Evolutionary conservation across 2,113 vertebrate genomes (phyloP).

Genomic region (Serinus canaria): DNA sequence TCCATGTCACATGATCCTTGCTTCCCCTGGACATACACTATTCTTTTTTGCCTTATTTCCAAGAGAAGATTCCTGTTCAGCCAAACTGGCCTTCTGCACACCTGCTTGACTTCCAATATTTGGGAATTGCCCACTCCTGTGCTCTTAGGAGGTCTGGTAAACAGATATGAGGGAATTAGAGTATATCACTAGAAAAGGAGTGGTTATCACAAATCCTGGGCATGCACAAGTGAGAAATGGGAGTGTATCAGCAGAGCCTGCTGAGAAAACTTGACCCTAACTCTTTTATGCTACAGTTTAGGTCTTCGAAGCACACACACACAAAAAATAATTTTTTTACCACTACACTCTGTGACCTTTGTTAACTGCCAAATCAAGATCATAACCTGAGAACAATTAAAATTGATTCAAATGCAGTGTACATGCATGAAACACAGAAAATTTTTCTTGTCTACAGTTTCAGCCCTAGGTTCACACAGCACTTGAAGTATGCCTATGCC

Average conservation of each 20-base stretch:
- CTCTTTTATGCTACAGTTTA: background rate
- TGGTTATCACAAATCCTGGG: background rate
- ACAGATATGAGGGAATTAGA: background rate
- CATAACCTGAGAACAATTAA: background rate
- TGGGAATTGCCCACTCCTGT: background rate
- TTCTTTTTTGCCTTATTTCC: background rate
- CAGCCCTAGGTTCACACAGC: background rate
- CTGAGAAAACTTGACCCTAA: background rate
- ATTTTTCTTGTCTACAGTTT: background rate
- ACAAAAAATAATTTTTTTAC: background rate
- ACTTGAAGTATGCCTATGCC: background rate
- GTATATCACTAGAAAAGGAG: background rate
- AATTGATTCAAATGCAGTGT: background rate
- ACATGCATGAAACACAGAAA: background rate
- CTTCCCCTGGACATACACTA: too few relatives aligned
- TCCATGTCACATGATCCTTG: background rate
- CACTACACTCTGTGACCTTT: background rate
- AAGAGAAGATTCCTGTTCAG: background rate
- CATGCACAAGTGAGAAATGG: background rate
- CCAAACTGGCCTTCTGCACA: background rate
- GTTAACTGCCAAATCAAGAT: background rate
- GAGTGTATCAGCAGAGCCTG: background rate
- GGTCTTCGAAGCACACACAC: background rate
- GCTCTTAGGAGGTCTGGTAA: background rate
- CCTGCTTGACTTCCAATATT: background rate